Percentiles rank a stretch among this genome's conserved stretches.
Evolutionary conservation across 2,113 vertebrate species (phyloP).

Genomic region (Onychorhynchus coronatus): DNA sequence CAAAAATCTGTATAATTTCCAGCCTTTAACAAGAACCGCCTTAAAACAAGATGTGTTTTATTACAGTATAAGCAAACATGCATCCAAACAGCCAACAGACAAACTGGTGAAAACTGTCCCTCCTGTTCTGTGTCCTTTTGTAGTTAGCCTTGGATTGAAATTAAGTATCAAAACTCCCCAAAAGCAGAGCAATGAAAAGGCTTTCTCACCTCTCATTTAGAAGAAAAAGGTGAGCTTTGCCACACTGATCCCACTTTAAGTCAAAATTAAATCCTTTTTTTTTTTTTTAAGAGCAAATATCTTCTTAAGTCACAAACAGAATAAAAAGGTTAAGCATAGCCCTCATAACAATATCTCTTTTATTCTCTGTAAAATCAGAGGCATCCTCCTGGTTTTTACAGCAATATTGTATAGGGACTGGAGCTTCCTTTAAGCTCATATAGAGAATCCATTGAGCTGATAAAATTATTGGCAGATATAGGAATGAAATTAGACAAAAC

Average conservation of each 20-base stretch:
- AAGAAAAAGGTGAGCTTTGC: neutral
- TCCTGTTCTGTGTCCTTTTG: neutral
- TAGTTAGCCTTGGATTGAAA: neutral
- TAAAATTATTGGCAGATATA: neutral
- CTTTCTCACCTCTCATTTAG: neutral
- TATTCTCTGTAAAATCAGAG: neutral
- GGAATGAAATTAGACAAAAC: neutral
- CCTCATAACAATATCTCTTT: neutral
- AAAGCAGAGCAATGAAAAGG: neutral
- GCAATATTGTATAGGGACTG: neutral
- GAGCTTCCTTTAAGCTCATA: neutral
- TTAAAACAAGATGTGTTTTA: neutral
- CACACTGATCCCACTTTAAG: neutral
- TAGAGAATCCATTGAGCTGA: neutral
- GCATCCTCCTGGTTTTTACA: neutral
- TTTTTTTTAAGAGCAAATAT: neutral
- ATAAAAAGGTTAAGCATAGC: neutral
- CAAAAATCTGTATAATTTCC: neutral
- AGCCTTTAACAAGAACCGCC: neutral
- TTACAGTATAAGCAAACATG: neutral
- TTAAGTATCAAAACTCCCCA: neutral
- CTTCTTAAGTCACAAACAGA: neutral
- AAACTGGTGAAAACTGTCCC: neutral
- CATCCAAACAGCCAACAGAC: neutral
- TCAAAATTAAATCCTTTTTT: neutral